Evolutionary conservation across 2,113 vertebrate species (phyloP).

Genomic region (Pluvialis apricaria): DNA sequence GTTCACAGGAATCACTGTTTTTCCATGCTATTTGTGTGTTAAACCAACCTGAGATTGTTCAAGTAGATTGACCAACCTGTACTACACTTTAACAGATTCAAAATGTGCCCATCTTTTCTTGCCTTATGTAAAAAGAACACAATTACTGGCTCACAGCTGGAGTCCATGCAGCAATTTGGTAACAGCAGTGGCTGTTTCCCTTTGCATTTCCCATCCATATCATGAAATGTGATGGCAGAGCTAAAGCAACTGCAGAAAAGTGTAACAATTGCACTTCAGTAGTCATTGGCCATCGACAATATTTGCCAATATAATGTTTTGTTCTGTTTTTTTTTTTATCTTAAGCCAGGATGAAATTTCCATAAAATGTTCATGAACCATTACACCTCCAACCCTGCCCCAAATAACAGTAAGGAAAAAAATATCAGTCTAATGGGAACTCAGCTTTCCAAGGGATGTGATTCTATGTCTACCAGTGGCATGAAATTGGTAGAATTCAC

Average conservation of each 20-base stretch:
- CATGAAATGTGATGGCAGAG: background rate
- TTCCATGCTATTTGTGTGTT: background rate
- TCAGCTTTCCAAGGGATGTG: background rate
- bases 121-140: background rate
- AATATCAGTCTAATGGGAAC: background rate
- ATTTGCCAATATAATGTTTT: background rate
- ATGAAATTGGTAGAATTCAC: background rate
- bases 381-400: background rate
- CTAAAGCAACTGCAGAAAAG: background rate
- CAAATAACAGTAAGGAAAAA: background rate
- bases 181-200: background rate
- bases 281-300: background rate
- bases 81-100: slow-evolving; percentile 11
- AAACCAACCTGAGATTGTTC: slow-evolving; percentile 16
- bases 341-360: background rate
- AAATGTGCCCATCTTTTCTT: background rate
- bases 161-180: background rate
- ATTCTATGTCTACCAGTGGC: background rate
- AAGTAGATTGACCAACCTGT: background rate
- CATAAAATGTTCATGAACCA: background rate
- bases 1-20: background rate
- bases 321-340: background rate
- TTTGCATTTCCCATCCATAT: background rate
- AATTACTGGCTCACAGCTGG: background rate
- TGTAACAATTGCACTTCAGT: background rate